phyloP scores from a whole-genome alignment of 2,888 invertebrate species.

The Tholera decimalis region DNA sequence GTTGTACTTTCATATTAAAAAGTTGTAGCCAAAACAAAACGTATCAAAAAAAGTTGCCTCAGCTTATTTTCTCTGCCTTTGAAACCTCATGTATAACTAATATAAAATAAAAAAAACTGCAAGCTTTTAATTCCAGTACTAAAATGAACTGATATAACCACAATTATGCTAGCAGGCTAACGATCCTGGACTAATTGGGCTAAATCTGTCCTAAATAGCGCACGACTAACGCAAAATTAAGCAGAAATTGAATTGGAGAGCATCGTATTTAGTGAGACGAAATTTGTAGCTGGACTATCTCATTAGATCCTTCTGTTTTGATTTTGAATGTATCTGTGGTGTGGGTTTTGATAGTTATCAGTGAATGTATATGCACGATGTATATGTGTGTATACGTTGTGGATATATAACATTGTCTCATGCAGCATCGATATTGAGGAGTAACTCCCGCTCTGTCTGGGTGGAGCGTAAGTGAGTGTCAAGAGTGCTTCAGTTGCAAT shows the following conservation, averaged over 20 bases:
- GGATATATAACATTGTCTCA: too few species aligned
- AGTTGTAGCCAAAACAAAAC: not conserved
- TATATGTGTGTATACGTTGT: too few species aligned
- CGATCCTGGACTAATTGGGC: conserved; percentile 55
- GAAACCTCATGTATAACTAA: not conserved
- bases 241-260: conserved; percentile 37
- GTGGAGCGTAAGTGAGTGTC: too few species aligned
- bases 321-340: conserved; percentile 16
- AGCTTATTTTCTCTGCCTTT: not conserved
- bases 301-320: conserved; percentile 5
- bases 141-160: conserved; percentile 22
- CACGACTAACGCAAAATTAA: conserved; percentile 32
- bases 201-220: conserved; percentile 47
- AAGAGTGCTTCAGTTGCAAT: too few species aligned
- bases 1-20: not conserved
- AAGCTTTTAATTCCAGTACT: not conserved
- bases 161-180: conserved; percentile 44
- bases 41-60: not conserved
- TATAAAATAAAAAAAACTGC: conserved; percentile 5
- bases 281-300: conserved; percentile 28
- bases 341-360: not conserved
- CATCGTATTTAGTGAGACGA: conserved; percentile 43
- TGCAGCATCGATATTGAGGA: too few species aligned
- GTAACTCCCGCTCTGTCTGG: too few species aligned
- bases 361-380: too few species aligned